These are phyloP conservation scores for Aphaenogaster floridana DNA, from an alignment of 1,140 invertebrate species.

Conservation along the genomic window DNA sequence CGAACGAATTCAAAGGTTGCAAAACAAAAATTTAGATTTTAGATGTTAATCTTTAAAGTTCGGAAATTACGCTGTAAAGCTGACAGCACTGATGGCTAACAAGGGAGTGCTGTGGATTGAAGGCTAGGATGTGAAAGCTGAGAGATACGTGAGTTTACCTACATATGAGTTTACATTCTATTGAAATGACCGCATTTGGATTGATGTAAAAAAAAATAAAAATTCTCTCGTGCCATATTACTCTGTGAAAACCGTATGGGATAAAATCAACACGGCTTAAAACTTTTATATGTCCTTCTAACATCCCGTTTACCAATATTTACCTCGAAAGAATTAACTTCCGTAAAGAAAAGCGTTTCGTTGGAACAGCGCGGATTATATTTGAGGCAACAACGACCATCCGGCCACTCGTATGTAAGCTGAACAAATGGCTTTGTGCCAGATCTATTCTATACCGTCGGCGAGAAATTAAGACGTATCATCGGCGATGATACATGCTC, in stretches of 20 bases:
- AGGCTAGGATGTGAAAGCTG: neutral
- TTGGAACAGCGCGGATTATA: slow-evolving; percentile 34
- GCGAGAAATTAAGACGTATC: slow-evolving; percentile 35
- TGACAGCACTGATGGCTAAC: neutral
- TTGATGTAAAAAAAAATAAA: neutral
- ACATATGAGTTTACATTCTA: neutral
- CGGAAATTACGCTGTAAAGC: neutral
- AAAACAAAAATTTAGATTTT: neutral
- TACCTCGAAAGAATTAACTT: slow-evolving; percentile 12
- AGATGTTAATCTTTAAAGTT: neutral
- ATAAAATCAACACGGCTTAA: neutral
- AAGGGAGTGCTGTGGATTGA: neutral
- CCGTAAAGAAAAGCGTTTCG: neutral
- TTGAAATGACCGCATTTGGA: slow-evolving; percentile 9
- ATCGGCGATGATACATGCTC: neutral
- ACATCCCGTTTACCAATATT: neutral
- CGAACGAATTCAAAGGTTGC: neutral
- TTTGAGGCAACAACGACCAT: slow-evolving; percentile 17
- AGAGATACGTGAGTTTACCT: neutral
- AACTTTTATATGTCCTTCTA: neutral
- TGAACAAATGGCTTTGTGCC: slow-evolving; percentile 30
- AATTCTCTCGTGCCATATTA: neutral
- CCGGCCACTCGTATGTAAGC: neutral
- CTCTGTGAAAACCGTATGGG: neutral
- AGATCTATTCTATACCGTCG: slow-evolving; percentile 10